Percentiles rank a stretch among this genome's conserved stretches.
phyloP scores from a whole-genome alignment of 2,113 vertebrate species.

The Tapirus terrestris region DNA sequence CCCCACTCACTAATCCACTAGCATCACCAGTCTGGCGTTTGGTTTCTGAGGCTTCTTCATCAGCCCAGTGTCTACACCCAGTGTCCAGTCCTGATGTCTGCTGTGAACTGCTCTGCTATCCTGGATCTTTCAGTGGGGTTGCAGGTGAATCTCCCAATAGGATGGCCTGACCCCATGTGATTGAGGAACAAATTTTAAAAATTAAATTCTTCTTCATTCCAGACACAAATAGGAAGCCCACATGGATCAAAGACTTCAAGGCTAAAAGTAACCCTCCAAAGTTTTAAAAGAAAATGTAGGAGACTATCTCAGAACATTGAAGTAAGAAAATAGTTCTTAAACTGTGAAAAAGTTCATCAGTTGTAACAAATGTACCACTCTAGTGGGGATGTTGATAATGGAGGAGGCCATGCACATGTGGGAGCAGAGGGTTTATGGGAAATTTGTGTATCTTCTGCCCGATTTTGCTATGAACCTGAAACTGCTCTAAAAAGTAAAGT shows the following conservation, averaged over 20 bases:
- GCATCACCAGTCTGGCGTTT: background rate
- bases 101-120: background rate
- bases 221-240: background rate
- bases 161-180: background rate
- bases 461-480: conserved; percentile 20
- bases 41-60: background rate
- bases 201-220: background rate
- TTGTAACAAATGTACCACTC: background rate
- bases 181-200: background rate
- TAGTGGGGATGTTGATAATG: background rate
- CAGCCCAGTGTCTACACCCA: background rate
- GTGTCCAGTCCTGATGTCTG: background rate
- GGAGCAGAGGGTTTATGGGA: background rate
- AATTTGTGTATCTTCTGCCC: background rate
- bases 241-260: conserved; percentile 18
- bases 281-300: background rate
- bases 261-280: background rate
- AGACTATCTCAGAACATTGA: background rate
- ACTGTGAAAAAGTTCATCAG: background rate
- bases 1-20: background rate
- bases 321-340: background rate
- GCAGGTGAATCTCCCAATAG: background rate
- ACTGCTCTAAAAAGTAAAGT: background rate
- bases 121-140: background rate
- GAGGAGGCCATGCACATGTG: background rate